phyloP scores from a whole-genome alignment of 2,888 invertebrate genomes.

The Tetanocera ferruginea region DNA sequence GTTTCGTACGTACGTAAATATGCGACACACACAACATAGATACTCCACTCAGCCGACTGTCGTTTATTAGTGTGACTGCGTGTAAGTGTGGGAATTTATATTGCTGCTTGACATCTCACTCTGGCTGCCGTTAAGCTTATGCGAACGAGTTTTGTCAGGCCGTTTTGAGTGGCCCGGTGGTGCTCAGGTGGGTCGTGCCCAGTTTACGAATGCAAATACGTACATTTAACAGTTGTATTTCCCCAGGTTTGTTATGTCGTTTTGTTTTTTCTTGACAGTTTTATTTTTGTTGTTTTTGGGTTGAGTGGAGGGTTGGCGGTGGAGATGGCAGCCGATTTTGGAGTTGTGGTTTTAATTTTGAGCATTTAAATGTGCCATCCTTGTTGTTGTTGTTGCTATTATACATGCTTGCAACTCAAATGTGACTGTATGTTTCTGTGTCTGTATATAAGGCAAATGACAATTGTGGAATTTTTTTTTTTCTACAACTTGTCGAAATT shows the following conservation, averaged over 20 bases:
- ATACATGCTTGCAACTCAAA: constrained; percentile 5
- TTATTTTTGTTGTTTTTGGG: not conserved
- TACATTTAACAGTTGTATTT: constrained; percentile 31
- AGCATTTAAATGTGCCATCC: constrained; percentile 14
- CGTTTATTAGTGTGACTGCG: constrained; percentile 6
- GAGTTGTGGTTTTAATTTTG: constrained; percentile 58
- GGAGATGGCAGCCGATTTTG: not conserved
- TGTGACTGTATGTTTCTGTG: not conserved
- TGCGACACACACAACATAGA: constrained; percentile 17
- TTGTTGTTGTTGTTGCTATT: constrained; percentile 26
- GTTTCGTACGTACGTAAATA: constrained; percentile 49
- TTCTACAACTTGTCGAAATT: constrained; percentile 50
- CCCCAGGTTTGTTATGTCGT: not conserved
- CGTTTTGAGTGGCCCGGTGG: not conserved
- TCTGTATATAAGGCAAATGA: constrained; percentile 60
- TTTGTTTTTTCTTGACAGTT: not conserved
- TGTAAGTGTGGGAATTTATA: constrained; percentile 30
- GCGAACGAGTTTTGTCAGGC: not conserved
- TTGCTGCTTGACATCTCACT: constrained; percentile 22
- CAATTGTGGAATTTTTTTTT: constrained; percentile 55
- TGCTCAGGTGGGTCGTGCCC: constrained; percentile 34
- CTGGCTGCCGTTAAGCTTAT: constrained; percentile 7
- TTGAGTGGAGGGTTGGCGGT: not conserved
- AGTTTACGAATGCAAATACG: constrained; percentile 35
- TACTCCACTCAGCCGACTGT: not conserved